phyloP scores from a whole-genome alignment of 2,888 invertebrate species.

The Sinhomidia bicolor region DNA sequence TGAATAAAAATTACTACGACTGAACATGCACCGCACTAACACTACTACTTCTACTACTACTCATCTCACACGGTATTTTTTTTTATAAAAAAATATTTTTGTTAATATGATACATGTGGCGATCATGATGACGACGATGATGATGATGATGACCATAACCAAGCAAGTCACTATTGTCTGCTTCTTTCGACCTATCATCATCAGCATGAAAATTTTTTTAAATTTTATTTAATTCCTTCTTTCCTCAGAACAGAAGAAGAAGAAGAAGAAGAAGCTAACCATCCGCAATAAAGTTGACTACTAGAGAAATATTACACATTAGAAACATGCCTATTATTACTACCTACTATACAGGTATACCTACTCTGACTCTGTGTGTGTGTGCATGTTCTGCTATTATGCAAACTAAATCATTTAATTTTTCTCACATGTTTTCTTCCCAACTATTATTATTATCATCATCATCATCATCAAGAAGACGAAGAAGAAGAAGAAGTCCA shows the following conservation, averaged over 20 bases:
- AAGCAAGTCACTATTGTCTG: conserved; percentile 64
- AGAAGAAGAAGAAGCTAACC: background rate
- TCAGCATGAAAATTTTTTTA: background rate
- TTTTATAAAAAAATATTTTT: too few relatives aligned
- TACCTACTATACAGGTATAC: background rate
- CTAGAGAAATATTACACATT: too few relatives aligned
- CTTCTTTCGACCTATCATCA: conserved; percentile 6
- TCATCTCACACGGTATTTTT: conserved; percentile 50
- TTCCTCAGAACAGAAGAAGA: conserved; percentile 33
- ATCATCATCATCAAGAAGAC: too few relatives aligned
- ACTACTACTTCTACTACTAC: too few relatives aligned
- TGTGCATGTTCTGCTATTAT: conserved; percentile 53
- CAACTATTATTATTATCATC: conserved; percentile 69
- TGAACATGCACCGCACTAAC: conserved; percentile 52
- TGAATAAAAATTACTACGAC: conserved; percentile 48
- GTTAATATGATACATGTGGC: conserved; percentile 22
- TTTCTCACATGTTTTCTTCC: conserved; percentile 71
- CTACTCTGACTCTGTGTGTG: background rate
- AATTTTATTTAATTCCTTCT: conserved; percentile 29
- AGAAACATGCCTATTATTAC: too few relatives aligned
- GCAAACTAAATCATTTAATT: conserved; percentile 75
- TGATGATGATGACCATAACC: conserved; percentile 64
- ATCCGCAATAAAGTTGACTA: conserved; percentile 1
- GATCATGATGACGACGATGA: too few relatives aligned
- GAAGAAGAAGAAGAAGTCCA: conserved; percentile 51